Percentiles rank a stretch among this genome's conserved stretches.
phyloP scores from a whole-genome alignment of 2,888 invertebrate species.

The Agrotis ipsilon region DNA sequence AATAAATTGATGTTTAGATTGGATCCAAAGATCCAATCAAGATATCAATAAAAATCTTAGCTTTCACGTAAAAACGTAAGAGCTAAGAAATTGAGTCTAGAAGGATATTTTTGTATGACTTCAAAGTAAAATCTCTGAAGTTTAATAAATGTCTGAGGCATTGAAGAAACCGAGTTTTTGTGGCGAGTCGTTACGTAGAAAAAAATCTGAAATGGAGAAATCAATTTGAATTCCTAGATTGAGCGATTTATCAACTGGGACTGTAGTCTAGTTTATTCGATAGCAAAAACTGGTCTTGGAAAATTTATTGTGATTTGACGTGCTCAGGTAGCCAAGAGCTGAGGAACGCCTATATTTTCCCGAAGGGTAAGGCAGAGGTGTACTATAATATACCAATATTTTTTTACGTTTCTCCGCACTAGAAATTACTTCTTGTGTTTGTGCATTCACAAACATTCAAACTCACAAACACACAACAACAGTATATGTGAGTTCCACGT shows the following conservation, averaged over 20 bases:
- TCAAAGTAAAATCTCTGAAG: background rate
- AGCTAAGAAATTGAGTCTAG: background rate
- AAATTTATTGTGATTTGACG: background rate
- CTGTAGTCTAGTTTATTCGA: background rate
- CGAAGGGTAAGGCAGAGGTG: background rate
- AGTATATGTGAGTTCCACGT: no score
- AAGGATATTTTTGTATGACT: background rate
- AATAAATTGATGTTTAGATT: background rate
- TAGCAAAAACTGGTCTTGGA: background rate
- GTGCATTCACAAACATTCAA: no score
- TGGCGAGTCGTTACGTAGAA: background rate
- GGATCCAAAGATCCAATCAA: background rate
- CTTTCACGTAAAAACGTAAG: background rate
- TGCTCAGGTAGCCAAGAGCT: background rate
- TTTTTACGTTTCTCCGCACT: no score
- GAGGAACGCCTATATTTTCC: background rate
- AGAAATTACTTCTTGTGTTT: no score
- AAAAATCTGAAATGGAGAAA: slow-evolving; percentile 5
- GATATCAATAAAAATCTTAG: no score
- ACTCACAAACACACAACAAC: no score
- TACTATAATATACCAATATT: no score
- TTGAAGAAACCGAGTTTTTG: background rate
- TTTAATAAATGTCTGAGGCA: slow-evolving; percentile 25
- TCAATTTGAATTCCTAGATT: slow-evolving; percentile 24
- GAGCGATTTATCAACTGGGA: background rate